A percentile compares a stretch with the other conserved stretches of the same genome.
Evolutionary conservation across 2,797 vertebrate genomes (phyloP).

Genomic region (Argyrosomus regius): DNA sequence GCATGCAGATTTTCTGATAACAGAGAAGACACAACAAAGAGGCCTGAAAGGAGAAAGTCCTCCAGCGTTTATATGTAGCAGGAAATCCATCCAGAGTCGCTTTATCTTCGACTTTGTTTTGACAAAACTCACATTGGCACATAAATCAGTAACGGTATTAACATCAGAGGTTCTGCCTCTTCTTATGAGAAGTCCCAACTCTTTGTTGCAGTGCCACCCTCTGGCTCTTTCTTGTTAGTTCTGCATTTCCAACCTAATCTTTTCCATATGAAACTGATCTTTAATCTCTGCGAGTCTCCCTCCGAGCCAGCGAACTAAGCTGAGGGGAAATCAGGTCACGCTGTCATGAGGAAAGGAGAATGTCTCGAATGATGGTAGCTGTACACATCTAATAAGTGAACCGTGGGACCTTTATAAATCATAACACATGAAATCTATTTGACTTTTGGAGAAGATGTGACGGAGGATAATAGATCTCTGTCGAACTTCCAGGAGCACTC

Average conservation of each 20-base stretch:
- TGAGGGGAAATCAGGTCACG: slow-evolving; percentile 61
- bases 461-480: slow-evolving; percentile 41
- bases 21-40: slow-evolving; percentile 35
- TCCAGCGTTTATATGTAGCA: slow-evolving; percentile 9
- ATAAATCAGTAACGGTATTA: slow-evolving; percentile 55
- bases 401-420: slow-evolving; percentile 41
- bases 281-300: slow-evolving; percentile 46
- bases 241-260: slow-evolving; percentile 59
- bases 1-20: slow-evolving; percentile 59
- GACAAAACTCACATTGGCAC: slow-evolving; percentile 56
- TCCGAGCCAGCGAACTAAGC: slow-evolving; percentile 53
- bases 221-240: slow-evolving; percentile 67
- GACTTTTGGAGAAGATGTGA: slow-evolving; percentile 6
- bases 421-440: slow-evolving; percentile 42
- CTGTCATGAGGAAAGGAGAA: slow-evolving; percentile 53
- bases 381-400: slow-evolving; percentile 42
- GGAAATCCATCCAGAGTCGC: slow-evolving; percentile 54
- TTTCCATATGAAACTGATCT: slow-evolving; percentile 72
- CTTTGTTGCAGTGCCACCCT: slow-evolving; percentile 78
- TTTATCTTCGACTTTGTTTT: slow-evolving; percentile 58
- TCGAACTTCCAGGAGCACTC: slow-evolving; percentile 25
- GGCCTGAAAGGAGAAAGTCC: slow-evolving; percentile 1
- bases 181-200: slow-evolving; percentile 17
- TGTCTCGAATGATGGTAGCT: slow-evolving; percentile 26
- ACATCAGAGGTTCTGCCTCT: slow-evolving; percentile 48